A percentile compares a stretch with the other conserved stretches of the same genome.
Conservation (phyloP, 2,888 invertebrate genomes). For the Platycnemis pennipes region DNA sequence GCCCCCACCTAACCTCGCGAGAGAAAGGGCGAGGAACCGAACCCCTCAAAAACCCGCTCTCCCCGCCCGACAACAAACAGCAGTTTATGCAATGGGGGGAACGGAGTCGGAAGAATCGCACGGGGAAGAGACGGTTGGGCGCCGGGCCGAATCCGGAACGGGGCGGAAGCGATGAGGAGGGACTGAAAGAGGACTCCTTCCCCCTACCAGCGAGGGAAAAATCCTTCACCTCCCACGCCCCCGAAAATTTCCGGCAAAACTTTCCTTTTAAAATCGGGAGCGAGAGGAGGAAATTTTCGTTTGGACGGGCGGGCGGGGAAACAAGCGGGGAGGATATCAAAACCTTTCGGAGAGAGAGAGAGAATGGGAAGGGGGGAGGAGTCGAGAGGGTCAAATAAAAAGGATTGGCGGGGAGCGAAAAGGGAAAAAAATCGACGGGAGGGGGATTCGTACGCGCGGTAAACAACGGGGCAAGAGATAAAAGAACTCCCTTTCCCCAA, state of each 20-base stretch:
- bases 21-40: neutral
- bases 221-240: neutral
- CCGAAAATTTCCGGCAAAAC: neutral
- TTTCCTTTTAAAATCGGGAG: slow-evolving; percentile 25
- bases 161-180: neutral
- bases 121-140: neutral
- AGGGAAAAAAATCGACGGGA: neutral
- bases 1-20: neutral
- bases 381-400: slow-evolving; percentile 7
- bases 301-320: neutral
- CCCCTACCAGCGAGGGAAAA: neutral
- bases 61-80: neutral
- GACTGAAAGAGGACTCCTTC: neutral
- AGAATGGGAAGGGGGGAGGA: neutral
- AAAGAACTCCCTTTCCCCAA: neutral
- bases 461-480: neutral
- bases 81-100: neutral
- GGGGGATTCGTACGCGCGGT: slow-evolving; percentile 19
- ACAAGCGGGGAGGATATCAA: neutral
- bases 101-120: neutral
- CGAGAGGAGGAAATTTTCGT: neutral
- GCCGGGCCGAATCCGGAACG: neutral
- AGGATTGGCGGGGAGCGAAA: neutral
- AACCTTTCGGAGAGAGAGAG: neutral
- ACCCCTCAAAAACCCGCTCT: neutral